Base-by-base conservation (phyloP, 2,888 invertebrate genomes). In the Thelaira solivaga region DNA sequence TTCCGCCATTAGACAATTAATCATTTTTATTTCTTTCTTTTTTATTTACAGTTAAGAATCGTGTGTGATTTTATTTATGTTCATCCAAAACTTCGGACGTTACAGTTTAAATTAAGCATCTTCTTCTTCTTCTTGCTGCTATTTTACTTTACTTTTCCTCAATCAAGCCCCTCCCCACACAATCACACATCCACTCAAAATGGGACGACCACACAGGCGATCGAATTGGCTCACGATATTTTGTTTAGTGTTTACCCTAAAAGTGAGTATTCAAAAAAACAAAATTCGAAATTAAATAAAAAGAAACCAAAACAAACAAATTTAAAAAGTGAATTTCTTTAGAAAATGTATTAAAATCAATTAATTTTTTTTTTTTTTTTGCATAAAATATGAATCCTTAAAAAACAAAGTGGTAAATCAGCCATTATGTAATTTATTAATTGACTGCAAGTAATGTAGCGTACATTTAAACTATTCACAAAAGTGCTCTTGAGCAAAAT, bases 191-290 rank as follows among this genome's bases (percentile, higher is more conserved):
- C 59, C 53, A 80, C n/a, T 71, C 57, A 84, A 84, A 87, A 89
- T 89, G 89, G 88, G 89, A 84, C 83, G 85, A 85, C 78, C 69
- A 78, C 83, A 85, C 77, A 85, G 85, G 85, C 86, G 87, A 85
- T 86, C 86, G 76, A 85, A 85, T 82, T 85, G 87, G 83, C 83
- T 88, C 85, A 87, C 88, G 84, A 81, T 88, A 76, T 82, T 87
- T 73, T 88, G 86, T 84, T 84, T 88, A 85, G 84, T 87, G 83
- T 86, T 88, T 82, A 85, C 86, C 81, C 84, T 88, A 85, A 86
- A 88, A 87, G 88, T 89, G 82, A 88, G 88, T 85, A 76, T 57
- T 4, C 4, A 47, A 11, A 20, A 43, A 26, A 36, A 22, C 71
- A 62, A 80, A 82, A 77, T n/a, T 36, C 31, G n/a, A n/a, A n/a